These are phyloP conservation scores for Dendroctonus ponderosae DNA, from an alignment of 1,140 invertebrate genomes.

Conservation along the genomic window DNA sequence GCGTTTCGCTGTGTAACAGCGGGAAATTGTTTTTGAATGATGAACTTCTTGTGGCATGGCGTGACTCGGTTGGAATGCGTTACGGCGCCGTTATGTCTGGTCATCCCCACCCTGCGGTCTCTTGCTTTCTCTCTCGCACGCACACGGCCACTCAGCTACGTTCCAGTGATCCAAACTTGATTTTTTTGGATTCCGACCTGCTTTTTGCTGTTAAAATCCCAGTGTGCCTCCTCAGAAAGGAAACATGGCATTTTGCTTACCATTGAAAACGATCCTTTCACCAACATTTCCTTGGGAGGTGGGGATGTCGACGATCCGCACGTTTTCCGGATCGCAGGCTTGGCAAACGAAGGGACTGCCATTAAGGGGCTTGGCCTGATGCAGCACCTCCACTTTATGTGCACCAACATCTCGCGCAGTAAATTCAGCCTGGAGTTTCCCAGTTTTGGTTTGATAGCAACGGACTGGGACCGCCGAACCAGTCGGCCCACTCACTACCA, in stretches of 20 bases:
- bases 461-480: conserved; percentile 88
- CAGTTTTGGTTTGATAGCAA: conserved; percentile 94
- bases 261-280: conserved; percentile 79
- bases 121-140: too few species aligned
- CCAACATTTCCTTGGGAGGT: conserved; percentile 79
- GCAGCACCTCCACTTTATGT: conserved; percentile 79
- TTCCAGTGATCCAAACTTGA: too few species aligned
- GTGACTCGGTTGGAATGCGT: too few species aligned
- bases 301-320: conserved; percentile 65
- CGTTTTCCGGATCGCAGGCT: conserved; percentile 77
- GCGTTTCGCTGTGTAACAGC: not conserved
- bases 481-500: conserved; percentile 83
- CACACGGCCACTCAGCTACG: too few species aligned
- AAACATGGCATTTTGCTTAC: conserved; percentile 53
- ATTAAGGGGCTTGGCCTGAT: conserved; percentile 85
- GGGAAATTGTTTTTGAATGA: too few species aligned
- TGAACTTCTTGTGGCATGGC: too few species aligned
- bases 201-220: too few species aligned
- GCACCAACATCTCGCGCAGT: conserved; percentile 75
- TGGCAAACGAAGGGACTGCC: conserved; percentile 96
- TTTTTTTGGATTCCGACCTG: too few species aligned
- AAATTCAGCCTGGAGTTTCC: conserved; percentile 88
- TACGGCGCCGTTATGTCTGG: too few species aligned
- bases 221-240: too few species aligned
- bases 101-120: too few species aligned